A percentile compares a stretch with the other conserved stretches of the same genome.
phyloP scores from a whole-genome alignment of 1,140 invertebrate species.

The Dinothrombium tinctorium region DNA sequence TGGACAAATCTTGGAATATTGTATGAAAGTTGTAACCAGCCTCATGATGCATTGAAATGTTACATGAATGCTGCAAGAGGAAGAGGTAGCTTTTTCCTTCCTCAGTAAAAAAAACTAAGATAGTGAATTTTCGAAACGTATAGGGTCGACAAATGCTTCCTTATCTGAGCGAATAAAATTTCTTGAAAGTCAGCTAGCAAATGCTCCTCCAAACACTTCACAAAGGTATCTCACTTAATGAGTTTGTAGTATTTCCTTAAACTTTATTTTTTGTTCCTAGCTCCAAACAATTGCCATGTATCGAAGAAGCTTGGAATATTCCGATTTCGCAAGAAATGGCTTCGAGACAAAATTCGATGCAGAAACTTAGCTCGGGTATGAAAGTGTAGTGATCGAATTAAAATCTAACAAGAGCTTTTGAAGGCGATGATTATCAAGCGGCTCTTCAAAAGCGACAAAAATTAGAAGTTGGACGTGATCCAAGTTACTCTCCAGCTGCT shows the following conservation, averaged over 20 bases:
- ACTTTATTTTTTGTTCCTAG: slow-evolving; percentile 22
- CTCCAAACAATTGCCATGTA: slow-evolving; percentile 64
- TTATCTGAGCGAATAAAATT: slow-evolving; percentile 63
- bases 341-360: slow-evolving; percentile 39
- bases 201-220: slow-evolving; percentile 35
- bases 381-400: too few relatives aligned
- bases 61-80: slow-evolving; percentile 34
- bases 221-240: slow-evolving; percentile 12
- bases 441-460: too few relatives aligned
- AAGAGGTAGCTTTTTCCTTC: slow-evolving; percentile 12
- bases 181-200: slow-evolving; percentile 58
- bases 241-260: not conserved
- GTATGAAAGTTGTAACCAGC: slow-evolving; percentile 88
- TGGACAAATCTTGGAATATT: slow-evolving; percentile 92
- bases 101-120: too few relatives aligned
- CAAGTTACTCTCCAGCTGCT: too few relatives aligned
- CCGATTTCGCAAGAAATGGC: slow-evolving; percentile 94
- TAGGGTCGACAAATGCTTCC: slow-evolving; percentile 33
- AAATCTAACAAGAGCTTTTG: too few relatives aligned
- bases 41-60: slow-evolving; percentile 86
- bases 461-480: too few relatives aligned
- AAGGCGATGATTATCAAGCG: too few relatives aligned
- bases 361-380: too few relatives aligned
- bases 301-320: slow-evolving; percentile 96
- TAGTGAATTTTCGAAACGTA: not conserved